Evolutionary conservation across 2,113 vertebrate genomes (phyloP).

Genomic region (Tachysurus fulvidraco): DNA sequence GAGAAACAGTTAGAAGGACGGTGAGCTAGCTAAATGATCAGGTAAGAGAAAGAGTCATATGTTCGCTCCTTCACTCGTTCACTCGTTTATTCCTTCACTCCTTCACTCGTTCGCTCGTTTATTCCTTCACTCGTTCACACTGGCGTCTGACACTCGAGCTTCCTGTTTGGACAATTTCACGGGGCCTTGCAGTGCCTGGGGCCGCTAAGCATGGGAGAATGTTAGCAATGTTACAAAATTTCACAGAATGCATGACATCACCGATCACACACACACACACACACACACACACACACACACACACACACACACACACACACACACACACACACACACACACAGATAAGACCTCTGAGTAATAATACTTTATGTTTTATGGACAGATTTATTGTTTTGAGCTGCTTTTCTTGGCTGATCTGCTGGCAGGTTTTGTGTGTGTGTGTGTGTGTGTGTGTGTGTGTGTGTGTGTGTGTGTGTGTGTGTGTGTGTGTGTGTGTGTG

Average conservation of each 20-base stretch:
- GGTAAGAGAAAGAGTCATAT: too few species aligned
- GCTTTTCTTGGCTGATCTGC: slow-evolving; percentile 10
- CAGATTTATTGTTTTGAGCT: neutral
- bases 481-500: too few species aligned
- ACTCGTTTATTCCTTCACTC: too few species aligned
- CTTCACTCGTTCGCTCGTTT: too few species aligned
- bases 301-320: neutral
- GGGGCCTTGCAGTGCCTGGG: neutral
- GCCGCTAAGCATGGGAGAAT: neutral
- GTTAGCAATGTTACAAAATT: neutral
- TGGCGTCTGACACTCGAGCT: neutral
- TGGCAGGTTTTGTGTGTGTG: neutral
- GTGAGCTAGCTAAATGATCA: neutral
- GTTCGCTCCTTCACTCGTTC: too few species aligned
- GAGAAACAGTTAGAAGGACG: neutral
- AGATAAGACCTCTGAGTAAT: slow-evolving; percentile 1
- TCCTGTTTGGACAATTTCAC: neutral
- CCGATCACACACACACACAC: neutral
- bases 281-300: neutral
- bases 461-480: neutral
- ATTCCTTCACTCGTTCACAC: too few species aligned
- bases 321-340: slow-evolving; percentile 3
- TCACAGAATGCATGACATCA: slow-evolving; percentile 29
- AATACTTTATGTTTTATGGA: neutral
- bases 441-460: neutral